Conservation (phyloP, 1,140 invertebrate genomes). For the Anadara kagoshimensis region DNA sequence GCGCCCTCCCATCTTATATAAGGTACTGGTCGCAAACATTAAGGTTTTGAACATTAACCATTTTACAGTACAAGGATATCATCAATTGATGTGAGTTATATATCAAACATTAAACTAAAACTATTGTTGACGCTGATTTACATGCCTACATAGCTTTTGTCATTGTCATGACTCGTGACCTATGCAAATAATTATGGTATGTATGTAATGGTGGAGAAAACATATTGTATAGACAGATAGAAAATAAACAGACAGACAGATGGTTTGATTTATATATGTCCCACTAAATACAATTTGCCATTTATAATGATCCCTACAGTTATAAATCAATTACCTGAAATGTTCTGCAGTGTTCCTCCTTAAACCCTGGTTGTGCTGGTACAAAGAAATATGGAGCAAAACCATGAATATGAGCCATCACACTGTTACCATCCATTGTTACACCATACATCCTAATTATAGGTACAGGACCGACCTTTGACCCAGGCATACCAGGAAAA, state of each 20-base stretch:
- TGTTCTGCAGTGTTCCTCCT: slow-evolving; percentile 80
- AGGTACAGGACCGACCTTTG: slow-evolving; percentile 84
- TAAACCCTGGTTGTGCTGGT: slow-evolving; percentile 85
- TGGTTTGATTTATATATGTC: background rate
- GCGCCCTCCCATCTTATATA: no score
- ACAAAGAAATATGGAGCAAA: slow-evolving; percentile 98
- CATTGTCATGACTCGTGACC: no score
- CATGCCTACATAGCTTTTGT: no score
- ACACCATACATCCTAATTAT: slow-evolving; percentile 97
- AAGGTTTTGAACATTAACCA: no score
- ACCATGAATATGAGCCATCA: slow-evolving; percentile 97
- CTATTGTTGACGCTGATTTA: no score
- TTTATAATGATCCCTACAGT: background rate
- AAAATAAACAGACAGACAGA: no score
- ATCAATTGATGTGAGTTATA: background rate
- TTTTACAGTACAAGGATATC: no score
- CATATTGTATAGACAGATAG: no score
- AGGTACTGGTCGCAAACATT: no score
- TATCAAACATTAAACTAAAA: background rate
- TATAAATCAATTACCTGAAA: slow-evolving; percentile 80
- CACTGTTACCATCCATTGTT: slow-evolving; percentile 92
- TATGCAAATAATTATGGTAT: no score
- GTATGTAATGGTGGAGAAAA: no score
- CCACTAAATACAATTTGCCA: no score
- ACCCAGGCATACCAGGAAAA: slow-evolving; percentile 89